Evolutionary conservation across 2,888 invertebrate genomes (phyloP).

Genomic region (Melanargia galathea): DNA sequence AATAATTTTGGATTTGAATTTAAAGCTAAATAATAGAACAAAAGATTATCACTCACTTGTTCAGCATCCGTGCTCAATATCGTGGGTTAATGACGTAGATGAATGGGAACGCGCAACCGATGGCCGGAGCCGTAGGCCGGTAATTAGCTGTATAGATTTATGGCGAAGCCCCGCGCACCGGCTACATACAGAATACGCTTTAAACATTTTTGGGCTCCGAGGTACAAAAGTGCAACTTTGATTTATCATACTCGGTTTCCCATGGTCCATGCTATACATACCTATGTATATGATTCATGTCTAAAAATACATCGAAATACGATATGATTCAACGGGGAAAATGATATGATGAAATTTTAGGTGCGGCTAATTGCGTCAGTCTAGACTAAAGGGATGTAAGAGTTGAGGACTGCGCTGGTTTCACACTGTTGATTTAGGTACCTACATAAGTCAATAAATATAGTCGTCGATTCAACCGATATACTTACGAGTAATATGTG

Average conservation of each 20-base stretch:
- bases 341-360: neutral
- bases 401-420: no score
- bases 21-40: no score
- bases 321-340: conserved; percentile 10
- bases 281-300: conserved; percentile 7
- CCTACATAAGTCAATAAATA: no score
- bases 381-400: neutral
- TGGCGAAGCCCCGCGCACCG: conserved; percentile 52
- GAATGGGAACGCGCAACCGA: conserved; percentile 48
- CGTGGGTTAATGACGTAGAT: neutral
- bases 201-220: conserved; percentile 46
- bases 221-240: conserved; percentile 31
- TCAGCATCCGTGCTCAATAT: no score
- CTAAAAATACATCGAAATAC: neutral
- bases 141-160: conserved; percentile 73
- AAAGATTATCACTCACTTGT: no score
- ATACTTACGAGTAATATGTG: no score
- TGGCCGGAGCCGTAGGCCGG: conserved; percentile 59
- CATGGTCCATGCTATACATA: neutral
- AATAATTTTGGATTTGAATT: no score
- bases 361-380: neutral
- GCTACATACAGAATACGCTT: conserved; percentile 55
- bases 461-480: no score
- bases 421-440: no score
- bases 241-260: conserved; percentile 27